Evolutionary conservation across 53 echinoderm and acorn worm species (phyloP), one percentile per base, ranked within the genome.

Genomic region (Actinopyga echinites): DNA sequence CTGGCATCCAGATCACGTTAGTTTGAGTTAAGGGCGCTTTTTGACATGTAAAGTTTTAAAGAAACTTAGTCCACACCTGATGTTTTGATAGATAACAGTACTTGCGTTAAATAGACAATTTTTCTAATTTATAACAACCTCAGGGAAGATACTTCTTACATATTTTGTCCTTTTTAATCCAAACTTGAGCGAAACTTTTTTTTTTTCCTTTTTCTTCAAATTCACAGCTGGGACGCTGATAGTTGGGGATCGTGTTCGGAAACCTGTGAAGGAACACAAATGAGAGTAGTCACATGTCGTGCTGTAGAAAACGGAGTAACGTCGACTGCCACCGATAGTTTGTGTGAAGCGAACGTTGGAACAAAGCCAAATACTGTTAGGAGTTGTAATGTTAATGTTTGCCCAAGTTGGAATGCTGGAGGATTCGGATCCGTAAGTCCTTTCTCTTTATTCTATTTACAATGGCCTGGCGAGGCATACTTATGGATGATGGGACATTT

Each of bases 291-390:
- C 12, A 30, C 21, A 24, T 75, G 75, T 15, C 22, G n/a, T 44
- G 75, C 42, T 5, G 75, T 75, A 49, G 43, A 75, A 22, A 75
- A 53, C 54, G 44, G 44, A 36, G 28, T 10, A 11, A 30, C 52
- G 8, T 75, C 75, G 2, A 7, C 11, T 3, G 54, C 21, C 13
- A 10, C 28, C 5, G 75, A 75, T 30, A 25, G 25, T 30, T 49
- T 75, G 10, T 75, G 75, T 75, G 75, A 44, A 19, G 49, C 55
- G 4, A 75, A 75, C 75, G 29, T 75, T 44, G 75, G 75, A n/a
- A 23, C 75, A 9, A 75, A 75, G 28, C 75, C 75, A 21, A 25
- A 75, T 19, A 75, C 54, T 30, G 54, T 53, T 7, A 52, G 38
- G 15, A 23, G 28, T 53, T 75, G 75, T 49, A 75, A 75, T 49